Evolutionary conservation across 2,888 invertebrate species (phyloP).

Genomic region (Danaus chrysippus): DNA sequence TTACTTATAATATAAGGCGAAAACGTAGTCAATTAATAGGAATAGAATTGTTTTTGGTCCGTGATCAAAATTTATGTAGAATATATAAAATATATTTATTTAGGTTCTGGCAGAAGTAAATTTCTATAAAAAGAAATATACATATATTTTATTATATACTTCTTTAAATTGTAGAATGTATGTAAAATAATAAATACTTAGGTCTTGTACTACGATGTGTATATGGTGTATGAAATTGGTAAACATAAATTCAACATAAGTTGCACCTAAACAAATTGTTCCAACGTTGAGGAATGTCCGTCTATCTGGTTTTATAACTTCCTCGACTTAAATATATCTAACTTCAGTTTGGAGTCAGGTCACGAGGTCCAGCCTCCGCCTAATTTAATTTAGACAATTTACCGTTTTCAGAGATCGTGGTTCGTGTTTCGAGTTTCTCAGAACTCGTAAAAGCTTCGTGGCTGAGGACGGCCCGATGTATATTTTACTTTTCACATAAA

Average conservation of each 20-base stretch:
- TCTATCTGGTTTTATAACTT: constrained; percentile 37
- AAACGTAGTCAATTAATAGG: no score
- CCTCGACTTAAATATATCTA: constrained; percentile 33
- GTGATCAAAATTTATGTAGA: no score
- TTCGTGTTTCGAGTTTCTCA: constrained; percentile 52
- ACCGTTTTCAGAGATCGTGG: constrained; percentile 55
- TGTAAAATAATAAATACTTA: no score
- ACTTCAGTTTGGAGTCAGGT: constrained; percentile 40
- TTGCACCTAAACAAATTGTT: constrained; percentile 22
- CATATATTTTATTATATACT: no score
- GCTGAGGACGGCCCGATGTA: no score
- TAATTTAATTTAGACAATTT: constrained; percentile 65
- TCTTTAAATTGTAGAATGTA: no score
- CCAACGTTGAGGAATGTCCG: constrained; percentile 34
- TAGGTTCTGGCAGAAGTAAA: no score
- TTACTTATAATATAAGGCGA: no score
- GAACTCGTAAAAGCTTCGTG: constrained; percentile 56
- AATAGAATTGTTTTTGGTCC: no score
- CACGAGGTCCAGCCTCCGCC: constrained; percentile 49
- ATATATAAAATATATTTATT: no score
- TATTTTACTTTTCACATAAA: no score
- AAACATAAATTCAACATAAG: constrained; percentile 22
- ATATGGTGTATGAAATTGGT: background rate
- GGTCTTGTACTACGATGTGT: background rate
- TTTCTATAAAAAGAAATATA: no score